phyloP scores from a whole-genome alignment of 2,888 invertebrate genomes.

The Rotaria socialis region DNA sequence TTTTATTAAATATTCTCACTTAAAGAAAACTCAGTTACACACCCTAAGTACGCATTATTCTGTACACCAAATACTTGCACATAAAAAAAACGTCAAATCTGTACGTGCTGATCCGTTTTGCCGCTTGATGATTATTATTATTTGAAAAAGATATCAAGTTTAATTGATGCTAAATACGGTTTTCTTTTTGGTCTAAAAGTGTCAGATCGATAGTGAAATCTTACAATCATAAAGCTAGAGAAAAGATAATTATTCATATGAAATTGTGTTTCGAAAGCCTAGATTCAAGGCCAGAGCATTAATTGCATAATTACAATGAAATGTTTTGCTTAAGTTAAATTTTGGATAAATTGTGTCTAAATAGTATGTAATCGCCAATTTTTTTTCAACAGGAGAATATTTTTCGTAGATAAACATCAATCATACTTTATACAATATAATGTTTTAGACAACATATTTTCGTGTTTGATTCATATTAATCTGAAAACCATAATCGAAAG shows the following conservation, averaged over 20 bases:
- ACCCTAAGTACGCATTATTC: not conserved
- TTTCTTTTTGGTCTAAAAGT: not conserved
- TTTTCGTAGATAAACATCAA: not conserved
- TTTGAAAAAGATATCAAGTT: not conserved
- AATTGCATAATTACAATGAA: not conserved
- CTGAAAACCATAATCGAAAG: not conserved
- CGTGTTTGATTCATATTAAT: not conserved
- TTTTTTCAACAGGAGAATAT: not conserved
- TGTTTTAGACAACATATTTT: not conserved
- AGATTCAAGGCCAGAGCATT: not conserved
- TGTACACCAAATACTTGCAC: not conserved
- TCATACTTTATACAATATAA: not conserved
- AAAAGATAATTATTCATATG: not conserved
- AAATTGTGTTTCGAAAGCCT: not conserved
- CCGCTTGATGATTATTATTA: not conserved
- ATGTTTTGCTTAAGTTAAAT: not conserved
- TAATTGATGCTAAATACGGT: not conserved
- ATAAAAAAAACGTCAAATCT: not conserved
- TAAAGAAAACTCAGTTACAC: not conserved
- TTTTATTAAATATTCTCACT: no score
- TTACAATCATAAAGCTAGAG: not conserved
- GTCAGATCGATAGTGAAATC: not conserved
- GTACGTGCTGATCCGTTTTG: not conserved
- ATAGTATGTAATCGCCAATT: not conserved
- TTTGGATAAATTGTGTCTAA: not conserved